A percentile compares a stretch with the other conserved stretches of the same genome.
Evolutionary conservation across 2,797 vertebrate species (phyloP).

Genomic region (Coluber constrictor): DNA sequence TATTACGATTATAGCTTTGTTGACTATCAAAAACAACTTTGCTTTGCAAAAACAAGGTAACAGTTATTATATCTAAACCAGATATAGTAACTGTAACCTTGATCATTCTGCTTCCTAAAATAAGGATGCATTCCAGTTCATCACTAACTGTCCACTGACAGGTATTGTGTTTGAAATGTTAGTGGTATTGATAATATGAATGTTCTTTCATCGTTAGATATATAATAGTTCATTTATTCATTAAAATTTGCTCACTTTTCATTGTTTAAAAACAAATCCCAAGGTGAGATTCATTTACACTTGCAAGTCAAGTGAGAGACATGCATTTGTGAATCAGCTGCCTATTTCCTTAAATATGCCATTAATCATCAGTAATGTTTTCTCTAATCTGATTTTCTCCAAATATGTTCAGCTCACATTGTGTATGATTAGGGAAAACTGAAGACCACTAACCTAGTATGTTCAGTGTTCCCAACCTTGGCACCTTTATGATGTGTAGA

Average conservation of each 20-base stretch:
- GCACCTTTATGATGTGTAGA: background rate
- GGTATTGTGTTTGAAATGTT: background rate
- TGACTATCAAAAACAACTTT: background rate
- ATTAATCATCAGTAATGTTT: background rate
- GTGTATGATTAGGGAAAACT: background rate
- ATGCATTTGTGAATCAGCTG: background rate
- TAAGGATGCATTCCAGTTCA: background rate
- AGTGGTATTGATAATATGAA: background rate
- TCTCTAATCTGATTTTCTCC: background rate
- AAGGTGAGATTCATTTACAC: background rate
- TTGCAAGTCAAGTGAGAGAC: background rate
- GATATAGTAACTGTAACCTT: background rate
- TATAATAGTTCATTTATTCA: background rate
- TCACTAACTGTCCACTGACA: background rate
- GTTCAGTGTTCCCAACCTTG: background rate
- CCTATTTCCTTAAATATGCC: rapidly evolving
- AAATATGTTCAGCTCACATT: background rate
- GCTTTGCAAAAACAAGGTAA: too few species aligned
- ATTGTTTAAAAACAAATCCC: background rate
- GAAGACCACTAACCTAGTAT: background rate
- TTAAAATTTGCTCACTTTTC: background rate
- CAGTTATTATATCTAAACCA: background rate
- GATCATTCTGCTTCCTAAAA: background rate
- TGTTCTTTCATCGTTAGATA: background rate
- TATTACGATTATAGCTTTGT: background rate